phyloP scores from a whole-genome alignment of 2,888 invertebrate species.

The Patella caerulea region DNA sequence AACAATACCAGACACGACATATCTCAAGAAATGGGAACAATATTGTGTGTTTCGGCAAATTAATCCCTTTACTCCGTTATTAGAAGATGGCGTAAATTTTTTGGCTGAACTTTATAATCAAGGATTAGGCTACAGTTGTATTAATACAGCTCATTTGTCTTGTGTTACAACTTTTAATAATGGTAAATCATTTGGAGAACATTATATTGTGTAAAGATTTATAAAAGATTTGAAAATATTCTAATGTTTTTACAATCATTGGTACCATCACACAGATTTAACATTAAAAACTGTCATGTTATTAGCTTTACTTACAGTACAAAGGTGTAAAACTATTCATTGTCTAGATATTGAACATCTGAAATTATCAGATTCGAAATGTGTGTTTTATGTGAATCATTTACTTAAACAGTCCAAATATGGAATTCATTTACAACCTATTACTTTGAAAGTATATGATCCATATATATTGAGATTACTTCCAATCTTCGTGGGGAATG shows the following conservation, averaged over 20 bases:
- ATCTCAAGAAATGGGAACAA: constrained; percentile 21
- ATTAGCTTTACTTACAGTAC: no score
- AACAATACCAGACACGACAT: constrained; percentile 2
- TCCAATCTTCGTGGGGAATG: no score
- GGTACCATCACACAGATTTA: no score
- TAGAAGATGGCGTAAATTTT: constrained; percentile 22
- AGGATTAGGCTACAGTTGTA: constrained; percentile 23
- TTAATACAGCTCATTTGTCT: constrained; percentile 22
- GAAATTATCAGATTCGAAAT: background rate
- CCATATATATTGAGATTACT: constrained; percentile 8
- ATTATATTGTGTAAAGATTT: constrained; percentile 30
- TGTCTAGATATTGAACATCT: no score
- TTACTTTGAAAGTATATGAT: constrained; percentile 15
- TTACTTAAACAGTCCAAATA: constrained; percentile 29
- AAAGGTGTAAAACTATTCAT: constrained; percentile 29
- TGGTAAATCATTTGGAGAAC: constrained; percentile 11
- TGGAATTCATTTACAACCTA: constrained; percentile 22
- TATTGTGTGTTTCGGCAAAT: constrained; percentile 25
- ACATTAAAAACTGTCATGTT: no score
- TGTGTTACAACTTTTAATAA: constrained; percentile 9
- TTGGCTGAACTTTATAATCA: constrained; percentile 17
- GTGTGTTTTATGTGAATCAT: background rate
- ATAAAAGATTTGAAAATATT: constrained; percentile 32
- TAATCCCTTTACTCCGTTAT: constrained; percentile 15
- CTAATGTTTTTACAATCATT: no score